Conservation (phyloP, 1,140 invertebrate genomes). For the Cataglyphis hispanica region DNA sequence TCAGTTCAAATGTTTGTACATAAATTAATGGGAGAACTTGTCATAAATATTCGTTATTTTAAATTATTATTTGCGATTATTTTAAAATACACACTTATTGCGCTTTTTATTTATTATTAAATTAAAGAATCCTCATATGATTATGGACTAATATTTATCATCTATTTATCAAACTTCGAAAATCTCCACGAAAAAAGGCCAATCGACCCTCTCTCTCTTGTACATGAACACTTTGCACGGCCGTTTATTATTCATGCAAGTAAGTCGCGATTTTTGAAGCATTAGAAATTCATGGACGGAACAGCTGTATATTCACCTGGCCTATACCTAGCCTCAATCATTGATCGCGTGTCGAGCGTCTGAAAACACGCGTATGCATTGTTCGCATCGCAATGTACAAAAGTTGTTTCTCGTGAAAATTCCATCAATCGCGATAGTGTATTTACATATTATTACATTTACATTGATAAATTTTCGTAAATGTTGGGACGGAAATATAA, state of each 20-base stretch:
- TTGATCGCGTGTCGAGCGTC: slow-evolving; percentile 50
- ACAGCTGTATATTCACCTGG: slow-evolving; percentile 67
- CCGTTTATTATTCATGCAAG: slow-evolving; percentile 53
- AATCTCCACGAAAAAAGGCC: neutral
- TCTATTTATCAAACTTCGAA: slow-evolving; percentile 10
- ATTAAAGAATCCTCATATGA: neutral
- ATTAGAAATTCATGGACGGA: slow-evolving; percentile 61
- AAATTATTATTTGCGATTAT: neutral
- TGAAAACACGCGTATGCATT: slow-evolving; percentile 59
- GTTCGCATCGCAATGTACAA: slow-evolving; percentile 39
- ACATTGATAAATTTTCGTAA: neutral
- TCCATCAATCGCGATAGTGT: neutral
- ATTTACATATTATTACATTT: slow-evolving; percentile 1
- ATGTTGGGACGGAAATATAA: neutral
- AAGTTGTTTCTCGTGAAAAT: slow-evolving; percentile 25
- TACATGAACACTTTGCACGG: slow-evolving; percentile 24
- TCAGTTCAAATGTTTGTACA: neutral
- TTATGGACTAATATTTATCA: slow-evolving; percentile 11
- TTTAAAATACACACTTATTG: neutral
- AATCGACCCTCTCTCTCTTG: slow-evolving; percentile 1
- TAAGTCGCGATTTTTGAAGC: slow-evolving; percentile 55
- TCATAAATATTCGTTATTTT: neutral
- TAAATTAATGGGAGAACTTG: neutral
- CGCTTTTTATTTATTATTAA: slow-evolving; percentile 9
- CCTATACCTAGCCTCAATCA: slow-evolving; percentile 56